These are phyloP conservation scores for Cephus runcator DNA, from an alignment of 2,888 invertebrate genomes.

Conservation along the genomic window DNA sequence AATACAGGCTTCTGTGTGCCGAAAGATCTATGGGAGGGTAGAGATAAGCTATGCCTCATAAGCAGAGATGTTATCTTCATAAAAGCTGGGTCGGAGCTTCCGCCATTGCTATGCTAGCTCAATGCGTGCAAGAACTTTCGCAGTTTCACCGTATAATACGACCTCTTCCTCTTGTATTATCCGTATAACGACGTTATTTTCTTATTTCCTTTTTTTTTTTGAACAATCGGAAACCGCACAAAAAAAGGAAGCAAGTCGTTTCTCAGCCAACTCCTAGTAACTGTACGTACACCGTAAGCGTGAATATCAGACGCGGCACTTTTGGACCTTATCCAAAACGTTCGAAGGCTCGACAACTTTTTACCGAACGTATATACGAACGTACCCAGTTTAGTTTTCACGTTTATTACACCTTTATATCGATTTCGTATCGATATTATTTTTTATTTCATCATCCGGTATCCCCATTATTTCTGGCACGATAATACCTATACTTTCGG, in stretches of 20 bases:
- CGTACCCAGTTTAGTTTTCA: not conserved
- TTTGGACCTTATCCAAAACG: not conserved
- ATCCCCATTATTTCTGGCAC: not conserved
- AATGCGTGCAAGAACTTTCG: conserved; percentile 26
- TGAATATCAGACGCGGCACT: not conserved
- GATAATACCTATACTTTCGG: not conserved
- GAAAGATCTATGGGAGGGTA: conserved; percentile 43
- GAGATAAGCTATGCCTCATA: conserved; percentile 46
- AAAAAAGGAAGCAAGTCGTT: not conserved
- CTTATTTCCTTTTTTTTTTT: not conserved
- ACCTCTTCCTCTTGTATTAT: conserved; percentile 15
- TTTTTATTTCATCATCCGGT: not conserved
- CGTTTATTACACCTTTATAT: not conserved
- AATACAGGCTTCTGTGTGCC: conserved; percentile 39
- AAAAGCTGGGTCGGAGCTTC: conserved; percentile 36
- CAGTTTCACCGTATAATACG: conserved; percentile 24
- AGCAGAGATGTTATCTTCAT: conserved; percentile 49
- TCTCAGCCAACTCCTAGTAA: not conserved
- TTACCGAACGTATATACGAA: not conserved
- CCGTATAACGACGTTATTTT: not conserved
- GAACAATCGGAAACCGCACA: not conserved
- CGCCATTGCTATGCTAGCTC: conserved; percentile 20
- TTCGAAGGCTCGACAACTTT: not conserved
- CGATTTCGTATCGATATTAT: not conserved
- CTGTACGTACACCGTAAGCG: not conserved